These are phyloP conservation scores for Leucoraja ocellata DNA, from an alignment of 2,797 vertebrate genomes.

Conservation along the genomic window DNA sequence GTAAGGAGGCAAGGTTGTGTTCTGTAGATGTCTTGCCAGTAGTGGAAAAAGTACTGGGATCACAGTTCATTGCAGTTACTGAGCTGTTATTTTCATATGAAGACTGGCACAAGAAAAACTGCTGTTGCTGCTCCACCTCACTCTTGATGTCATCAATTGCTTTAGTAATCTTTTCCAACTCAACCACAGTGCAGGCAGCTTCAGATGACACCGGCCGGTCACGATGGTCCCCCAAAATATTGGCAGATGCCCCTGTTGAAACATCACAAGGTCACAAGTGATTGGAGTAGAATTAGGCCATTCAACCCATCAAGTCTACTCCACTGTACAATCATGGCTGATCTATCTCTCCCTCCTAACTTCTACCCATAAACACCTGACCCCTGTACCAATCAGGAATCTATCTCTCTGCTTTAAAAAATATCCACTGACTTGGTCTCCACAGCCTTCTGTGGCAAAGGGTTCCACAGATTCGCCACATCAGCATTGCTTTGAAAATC, in stretches of 20 bases:
- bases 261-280: too few species aligned
- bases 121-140: slow-evolving; percentile 63
- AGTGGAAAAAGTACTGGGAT: background rate
- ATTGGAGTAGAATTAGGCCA: too few species aligned
- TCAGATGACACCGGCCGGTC: background rate
- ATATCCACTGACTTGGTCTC: too few species aligned
- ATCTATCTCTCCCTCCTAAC: too few species aligned
- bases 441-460: too few species aligned
- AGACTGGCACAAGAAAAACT: slow-evolving; percentile 54
- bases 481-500: background rate
- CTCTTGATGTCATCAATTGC: slow-evolving; percentile 60
- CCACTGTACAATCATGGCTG: too few species aligned
- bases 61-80: background rate
- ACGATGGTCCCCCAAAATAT: background rate
- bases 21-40: background rate
- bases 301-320: too few species aligned
- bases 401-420: too few species aligned
- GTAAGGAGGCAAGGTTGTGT: background rate
- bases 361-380: too few species aligned
- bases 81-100: background rate
- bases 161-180: slow-evolving; percentile 61
- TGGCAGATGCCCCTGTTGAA: background rate
- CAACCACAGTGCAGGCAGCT: slow-evolving; percentile 45
- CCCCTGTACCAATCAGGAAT: too few species aligned
- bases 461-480: too few species aligned